A percentile compares a stretch with the other conserved stretches of the same genome.
Conservation (phyloP, 2,888 invertebrate species). For the Lissonota sp. region DNA sequence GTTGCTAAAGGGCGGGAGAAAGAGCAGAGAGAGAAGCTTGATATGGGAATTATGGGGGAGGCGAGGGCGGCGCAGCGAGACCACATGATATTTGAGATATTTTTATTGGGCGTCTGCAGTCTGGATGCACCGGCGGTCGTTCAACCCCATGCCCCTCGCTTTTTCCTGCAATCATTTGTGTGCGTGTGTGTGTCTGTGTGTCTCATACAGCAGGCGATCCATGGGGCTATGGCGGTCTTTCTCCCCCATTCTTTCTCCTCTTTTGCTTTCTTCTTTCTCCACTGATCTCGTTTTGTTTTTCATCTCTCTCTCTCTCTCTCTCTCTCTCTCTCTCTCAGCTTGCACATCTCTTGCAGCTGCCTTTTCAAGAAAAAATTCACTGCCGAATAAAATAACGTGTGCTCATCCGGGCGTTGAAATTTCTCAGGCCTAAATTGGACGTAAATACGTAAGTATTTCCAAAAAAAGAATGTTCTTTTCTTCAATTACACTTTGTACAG, state of each 20-base stretch:
- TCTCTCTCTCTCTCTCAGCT: slow-evolving; percentile 13
- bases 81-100: slow-evolving; percentile 73
- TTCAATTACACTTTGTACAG: no score
- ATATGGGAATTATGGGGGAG: slow-evolving; percentile 49
- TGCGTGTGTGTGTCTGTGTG: slow-evolving; percentile 19
- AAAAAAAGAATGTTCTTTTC: no score
- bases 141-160: slow-evolving; percentile 70
- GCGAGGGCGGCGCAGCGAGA: slow-evolving; percentile 65
- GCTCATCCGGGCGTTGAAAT: no score
- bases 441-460: no score
- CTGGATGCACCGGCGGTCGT: slow-evolving; percentile 79
- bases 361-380: slow-evolving; percentile 39
- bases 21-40: slow-evolving; percentile 3
- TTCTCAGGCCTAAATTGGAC: no score
- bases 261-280: slow-evolving; percentile 34
- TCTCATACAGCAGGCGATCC: slow-evolving; percentile 65
- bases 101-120: slow-evolving; percentile 81
- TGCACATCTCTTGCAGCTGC: slow-evolving; percentile 44
- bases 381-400: slow-evolving; percentile 40
- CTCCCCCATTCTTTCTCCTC: slow-evolving; percentile 23
- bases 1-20: slow-evolving; percentile 16
- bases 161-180: slow-evolving; percentile 69
- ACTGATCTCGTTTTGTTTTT: slow-evolving; percentile 45
- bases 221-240: slow-evolving; percentile 58
- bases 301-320: slow-evolving; percentile 27